Percentiles rank a stretch among this genome's conserved stretches.
phyloP scores from a whole-genome alignment of 2,888 invertebrate genomes.

The Cheilosia scutellata region DNA sequence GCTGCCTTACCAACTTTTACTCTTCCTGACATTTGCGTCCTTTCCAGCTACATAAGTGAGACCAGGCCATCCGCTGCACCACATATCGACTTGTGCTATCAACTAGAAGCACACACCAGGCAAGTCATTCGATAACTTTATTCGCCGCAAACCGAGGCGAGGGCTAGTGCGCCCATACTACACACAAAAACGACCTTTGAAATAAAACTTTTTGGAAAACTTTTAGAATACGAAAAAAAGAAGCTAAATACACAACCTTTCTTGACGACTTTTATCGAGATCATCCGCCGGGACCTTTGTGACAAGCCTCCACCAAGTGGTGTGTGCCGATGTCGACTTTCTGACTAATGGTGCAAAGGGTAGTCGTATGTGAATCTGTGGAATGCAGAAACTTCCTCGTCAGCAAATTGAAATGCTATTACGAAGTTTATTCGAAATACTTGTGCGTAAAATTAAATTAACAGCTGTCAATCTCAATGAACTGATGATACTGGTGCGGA shows the following conservation, averaged over 20 bases:
- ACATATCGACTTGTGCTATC: constrained; percentile 33
- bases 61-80: not conserved
- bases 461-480: constrained; percentile 66
- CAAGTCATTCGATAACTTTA: constrained; percentile 35
- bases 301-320: constrained; percentile 24
- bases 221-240: constrained; percentile 9
- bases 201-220: constrained; percentile 33
- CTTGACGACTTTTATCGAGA: constrained; percentile 56
- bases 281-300: constrained; percentile 52
- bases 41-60: not conserved
- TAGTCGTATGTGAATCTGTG: not conserved
- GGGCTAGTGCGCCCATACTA: not conserved
- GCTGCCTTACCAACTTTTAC: not conserved
- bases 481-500: not conserved
- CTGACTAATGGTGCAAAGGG: not conserved
- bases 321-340: constrained; percentile 6
- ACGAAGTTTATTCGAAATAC: constrained; percentile 49
- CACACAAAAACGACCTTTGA: constrained; percentile 31
- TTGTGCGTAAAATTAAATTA: constrained; percentile 67
- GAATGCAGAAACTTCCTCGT: constrained; percentile 35
- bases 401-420: constrained; percentile 63
- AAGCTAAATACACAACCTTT: not conserved
- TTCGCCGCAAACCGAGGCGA: not conserved
- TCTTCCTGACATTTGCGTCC: not conserved
- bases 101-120: constrained; percentile 25